Conservation (phyloP, 2,797 vertebrate genomes). For the Rhodeus uyekii region DNA sequence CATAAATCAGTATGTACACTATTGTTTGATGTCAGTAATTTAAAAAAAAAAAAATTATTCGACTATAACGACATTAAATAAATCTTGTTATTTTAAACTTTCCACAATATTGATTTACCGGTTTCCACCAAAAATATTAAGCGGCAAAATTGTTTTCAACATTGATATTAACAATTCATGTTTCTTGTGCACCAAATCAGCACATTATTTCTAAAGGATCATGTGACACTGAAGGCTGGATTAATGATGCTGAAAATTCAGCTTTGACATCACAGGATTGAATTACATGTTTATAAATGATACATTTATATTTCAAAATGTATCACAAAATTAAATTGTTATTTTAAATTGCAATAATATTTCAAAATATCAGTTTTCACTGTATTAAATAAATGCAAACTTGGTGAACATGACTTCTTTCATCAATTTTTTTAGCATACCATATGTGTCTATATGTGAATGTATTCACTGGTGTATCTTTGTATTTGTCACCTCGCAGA, state of each 20-base stretch:
- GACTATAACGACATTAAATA: too few species aligned
- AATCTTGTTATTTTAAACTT: not conserved
- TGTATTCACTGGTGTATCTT: not conserved
- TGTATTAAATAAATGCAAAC: not conserved
- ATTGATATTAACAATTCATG: not conserved
- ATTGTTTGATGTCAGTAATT: not conserved
- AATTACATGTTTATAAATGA: too few species aligned
- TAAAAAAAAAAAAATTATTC: too few species aligned
- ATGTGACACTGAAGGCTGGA: not conserved
- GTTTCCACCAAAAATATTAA: not conserved
- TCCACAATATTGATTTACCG: not conserved
- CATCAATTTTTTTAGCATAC: not conserved
- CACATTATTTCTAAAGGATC: not conserved
- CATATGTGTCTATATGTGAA: not conserved
- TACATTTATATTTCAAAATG: not conserved
- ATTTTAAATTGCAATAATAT: not conserved
- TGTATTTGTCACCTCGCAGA: slow-evolving; percentile 81
- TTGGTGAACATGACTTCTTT: not conserved
- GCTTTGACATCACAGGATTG: not conserved
- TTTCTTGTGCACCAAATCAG: not conserved
- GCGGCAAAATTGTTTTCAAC: not conserved
- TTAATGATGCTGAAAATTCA: not conserved
- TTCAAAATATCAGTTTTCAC: not conserved
- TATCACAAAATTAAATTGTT: not conserved
- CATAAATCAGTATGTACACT: too few species aligned